phyloP scores from a whole-genome alignment of 2,888 invertebrate species.

The Polyommatus iphigenia region DNA sequence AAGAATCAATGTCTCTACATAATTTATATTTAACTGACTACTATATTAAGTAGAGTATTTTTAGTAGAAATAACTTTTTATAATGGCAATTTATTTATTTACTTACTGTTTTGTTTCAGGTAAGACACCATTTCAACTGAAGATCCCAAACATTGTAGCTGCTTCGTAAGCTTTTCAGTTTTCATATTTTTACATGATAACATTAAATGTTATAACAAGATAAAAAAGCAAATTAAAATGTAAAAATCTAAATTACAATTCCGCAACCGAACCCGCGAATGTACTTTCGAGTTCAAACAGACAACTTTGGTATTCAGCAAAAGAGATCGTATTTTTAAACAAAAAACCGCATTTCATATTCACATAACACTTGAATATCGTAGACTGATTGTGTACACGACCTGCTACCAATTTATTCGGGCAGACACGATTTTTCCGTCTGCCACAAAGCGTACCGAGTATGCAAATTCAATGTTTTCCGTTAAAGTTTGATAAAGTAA shows the following conservation, averaged over 20 bases:
- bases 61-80: no score
- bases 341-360: conserved; percentile 22
- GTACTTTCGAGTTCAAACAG: neutral
- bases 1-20: neutral
- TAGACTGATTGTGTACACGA: conserved; percentile 29
- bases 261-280: neutral
- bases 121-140: neutral
- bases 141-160: neutral
- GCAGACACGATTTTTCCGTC: conserved; percentile 28
- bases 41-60: no score
- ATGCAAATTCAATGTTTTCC: conserved; percentile 61
- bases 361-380: conserved; percentile 28
- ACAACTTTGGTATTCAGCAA: neutral
- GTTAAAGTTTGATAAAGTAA: conserved; percentile 55
- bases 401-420: conserved; percentile 30
- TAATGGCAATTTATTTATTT: neutral
- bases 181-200: no score
- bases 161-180: no score
- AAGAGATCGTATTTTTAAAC: neutral
- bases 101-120: neutral
- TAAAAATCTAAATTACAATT: neutral
- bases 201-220: no score
- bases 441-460: conserved; percentile 40
- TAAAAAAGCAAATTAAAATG: neutral
- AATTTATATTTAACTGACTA: neutral